phyloP scores from a whole-genome alignment of 1,140 invertebrate genomes.

The Drosophila neocordata region DNA sequence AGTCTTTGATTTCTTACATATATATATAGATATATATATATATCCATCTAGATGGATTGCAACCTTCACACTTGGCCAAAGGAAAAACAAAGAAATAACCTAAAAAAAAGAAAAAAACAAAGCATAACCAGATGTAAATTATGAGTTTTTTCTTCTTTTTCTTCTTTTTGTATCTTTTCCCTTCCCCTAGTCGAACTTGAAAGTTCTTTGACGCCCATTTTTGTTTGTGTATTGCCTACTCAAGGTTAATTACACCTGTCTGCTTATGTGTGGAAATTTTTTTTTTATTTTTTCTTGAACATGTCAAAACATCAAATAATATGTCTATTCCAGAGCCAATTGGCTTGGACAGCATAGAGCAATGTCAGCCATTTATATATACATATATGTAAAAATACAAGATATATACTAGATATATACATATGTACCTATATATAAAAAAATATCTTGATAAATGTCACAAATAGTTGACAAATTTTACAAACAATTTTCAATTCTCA shows the following conservation, averaged over 20 bases:
- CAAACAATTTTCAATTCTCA: slow-evolving; percentile 28
- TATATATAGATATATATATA: background rate
- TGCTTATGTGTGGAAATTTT: slow-evolving; percentile 13
- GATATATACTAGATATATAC: slow-evolving; percentile 41
- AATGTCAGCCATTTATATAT: no score
- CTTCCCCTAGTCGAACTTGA: slow-evolving; percentile 48
- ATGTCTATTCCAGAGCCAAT: slow-evolving; percentile 60
- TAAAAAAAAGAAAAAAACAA: slow-evolving; percentile 27
- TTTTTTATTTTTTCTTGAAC: background rate
- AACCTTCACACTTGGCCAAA: slow-evolving; percentile 42
- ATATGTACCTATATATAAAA: slow-evolving; percentile 26
- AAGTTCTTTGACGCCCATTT: slow-evolving; percentile 38
- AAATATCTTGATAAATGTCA: slow-evolving; percentile 34
- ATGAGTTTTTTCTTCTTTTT: slow-evolving; percentile 37
- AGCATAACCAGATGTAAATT: slow-evolving; percentile 58
- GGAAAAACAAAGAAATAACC: no score
- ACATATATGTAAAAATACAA: slow-evolving; percentile 15
- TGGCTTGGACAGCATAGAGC: slow-evolving; percentile 49
- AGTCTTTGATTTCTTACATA: background rate
- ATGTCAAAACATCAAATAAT: slow-evolving; percentile 36
- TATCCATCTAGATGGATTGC: slow-evolving; percentile 9
- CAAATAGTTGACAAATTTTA: slow-evolving; percentile 39
- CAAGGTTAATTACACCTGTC: slow-evolving; percentile 75
- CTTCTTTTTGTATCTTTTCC: slow-evolving; percentile 53
- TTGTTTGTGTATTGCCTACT: background rate